Conservation (phyloP, 1,140 invertebrate genomes). For the Drosophila parvula region DNA sequence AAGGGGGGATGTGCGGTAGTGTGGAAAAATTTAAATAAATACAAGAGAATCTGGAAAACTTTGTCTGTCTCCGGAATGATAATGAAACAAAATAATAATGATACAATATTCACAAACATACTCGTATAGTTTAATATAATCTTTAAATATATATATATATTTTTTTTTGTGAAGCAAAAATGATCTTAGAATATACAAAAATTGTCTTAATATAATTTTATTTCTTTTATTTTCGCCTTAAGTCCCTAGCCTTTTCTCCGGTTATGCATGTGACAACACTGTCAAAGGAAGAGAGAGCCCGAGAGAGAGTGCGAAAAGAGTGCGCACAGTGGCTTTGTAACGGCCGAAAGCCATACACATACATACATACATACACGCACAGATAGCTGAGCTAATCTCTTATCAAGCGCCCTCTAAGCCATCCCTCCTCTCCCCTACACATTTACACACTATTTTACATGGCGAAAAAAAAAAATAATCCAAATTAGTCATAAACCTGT, state of each 20-base stretch:
- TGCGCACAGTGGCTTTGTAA: slow-evolving; percentile 16
- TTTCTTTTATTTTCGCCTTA: not conserved
- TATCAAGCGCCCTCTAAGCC: slow-evolving; percentile 52
- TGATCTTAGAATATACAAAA: no score
- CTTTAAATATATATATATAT: no score
- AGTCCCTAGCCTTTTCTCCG: not conserved
- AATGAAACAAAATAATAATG: no score
- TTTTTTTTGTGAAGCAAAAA: no score
- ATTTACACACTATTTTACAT: not conserved
- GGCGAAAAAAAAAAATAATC: not conserved
- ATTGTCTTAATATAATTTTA: no score
- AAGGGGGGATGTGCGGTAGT: no score
- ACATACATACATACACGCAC: slow-evolving; percentile 11
- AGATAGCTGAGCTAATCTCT: slow-evolving; percentile 66
- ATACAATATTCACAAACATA: no score
- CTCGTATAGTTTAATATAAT: no score
- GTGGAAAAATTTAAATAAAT: no score
- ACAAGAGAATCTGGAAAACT: no score
- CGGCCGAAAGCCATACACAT: slow-evolving; percentile 29
- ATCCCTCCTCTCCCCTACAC: not conserved
- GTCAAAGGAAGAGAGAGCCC: not conserved
- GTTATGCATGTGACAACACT: slow-evolving; percentile 7
- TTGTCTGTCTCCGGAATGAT: no score
- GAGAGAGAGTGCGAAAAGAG: slow-evolving; percentile 1
- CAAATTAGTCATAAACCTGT: slow-evolving; percentile 16